These are phyloP conservation scores for Lampris megalopsis DNA, from an alignment of 2,113 vertebrate species.

Conservation along the genomic window DNA sequence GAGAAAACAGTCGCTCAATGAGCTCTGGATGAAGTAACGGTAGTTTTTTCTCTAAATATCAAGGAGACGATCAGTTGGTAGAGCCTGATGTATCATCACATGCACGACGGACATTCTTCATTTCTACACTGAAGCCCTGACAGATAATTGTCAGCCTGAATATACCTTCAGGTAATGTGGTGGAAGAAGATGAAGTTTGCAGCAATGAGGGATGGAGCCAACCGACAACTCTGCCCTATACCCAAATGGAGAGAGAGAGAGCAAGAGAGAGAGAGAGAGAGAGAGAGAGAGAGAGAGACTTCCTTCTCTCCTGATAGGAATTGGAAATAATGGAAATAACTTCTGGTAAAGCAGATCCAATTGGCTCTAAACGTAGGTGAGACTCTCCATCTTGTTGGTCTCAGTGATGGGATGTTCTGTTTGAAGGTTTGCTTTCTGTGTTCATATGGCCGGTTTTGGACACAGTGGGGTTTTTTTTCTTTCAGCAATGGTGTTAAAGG, in stretches of 20 bases:
- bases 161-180: constrained; percentile 42
- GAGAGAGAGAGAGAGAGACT: background rate
- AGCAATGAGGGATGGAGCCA: constrained; percentile 55
- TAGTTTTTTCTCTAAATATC: background rate
- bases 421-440: constrained; percentile 35
- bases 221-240: background rate
- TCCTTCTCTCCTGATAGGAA: constrained; percentile 26
- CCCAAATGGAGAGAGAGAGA: constrained; percentile 18
- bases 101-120: constrained; percentile 23
- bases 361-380: constrained; percentile 42
- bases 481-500: constrained; percentile 35
- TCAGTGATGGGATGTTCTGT: constrained; percentile 44
- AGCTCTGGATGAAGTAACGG: constrained; percentile 2
- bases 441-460: too few species aligned
- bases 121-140: constrained; percentile 5
- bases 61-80: constrained; percentile 1
- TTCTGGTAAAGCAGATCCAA: constrained; percentile 45
- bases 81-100: constrained; percentile 20
- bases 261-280: too few species aligned
- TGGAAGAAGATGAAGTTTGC: constrained; percentile 9
- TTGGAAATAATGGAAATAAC: constrained; percentile 36
- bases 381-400: constrained; percentile 65
- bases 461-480: too few species aligned
- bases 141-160: constrained; percentile 47
- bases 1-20: background rate